phyloP scores from a whole-genome alignment of 2,113 vertebrate genomes.

The Cacatua alba region DNA sequence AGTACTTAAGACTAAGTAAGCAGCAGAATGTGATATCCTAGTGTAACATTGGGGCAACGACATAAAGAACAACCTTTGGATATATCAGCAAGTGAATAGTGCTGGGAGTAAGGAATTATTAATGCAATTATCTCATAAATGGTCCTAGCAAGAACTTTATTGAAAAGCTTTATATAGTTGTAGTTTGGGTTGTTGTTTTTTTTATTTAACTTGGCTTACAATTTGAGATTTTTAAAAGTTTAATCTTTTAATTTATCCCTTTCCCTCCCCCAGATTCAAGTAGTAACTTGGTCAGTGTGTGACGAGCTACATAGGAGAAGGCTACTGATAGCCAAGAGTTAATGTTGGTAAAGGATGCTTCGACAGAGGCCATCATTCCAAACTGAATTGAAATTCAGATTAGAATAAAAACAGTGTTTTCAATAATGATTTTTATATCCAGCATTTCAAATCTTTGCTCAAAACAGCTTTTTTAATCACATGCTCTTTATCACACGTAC shows the following conservation, averaged over 20 bases:
- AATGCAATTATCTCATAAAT: not conserved
- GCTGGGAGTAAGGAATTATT: not conserved
- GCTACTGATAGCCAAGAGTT: not conserved
- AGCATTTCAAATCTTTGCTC: not conserved
- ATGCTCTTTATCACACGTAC: not conserved
- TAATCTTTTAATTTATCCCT: not conserved
- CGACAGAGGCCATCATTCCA: not conserved
- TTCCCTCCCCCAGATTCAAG: not conserved
- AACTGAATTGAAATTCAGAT: not conserved
- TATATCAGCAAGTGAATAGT: not conserved
- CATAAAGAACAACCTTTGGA: not conserved
- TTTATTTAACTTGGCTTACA: not conserved
- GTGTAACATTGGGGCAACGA: not conserved
- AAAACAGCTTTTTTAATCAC: not conserved
- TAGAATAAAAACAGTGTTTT: not conserved
- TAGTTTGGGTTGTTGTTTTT: accelerated
- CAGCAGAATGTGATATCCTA: not conserved
- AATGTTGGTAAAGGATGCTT: not conserved
- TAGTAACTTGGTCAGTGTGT: not conserved
- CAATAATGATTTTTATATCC: not conserved
- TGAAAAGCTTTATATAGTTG: not conserved
- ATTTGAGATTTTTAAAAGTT: not conserved
- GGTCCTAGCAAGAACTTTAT: not conserved
- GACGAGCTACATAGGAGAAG: not conserved
- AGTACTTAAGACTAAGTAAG: not conserved